phyloP scores from a whole-genome alignment of 2,797 vertebrate species.

The Myotis daubentonii region DNA sequence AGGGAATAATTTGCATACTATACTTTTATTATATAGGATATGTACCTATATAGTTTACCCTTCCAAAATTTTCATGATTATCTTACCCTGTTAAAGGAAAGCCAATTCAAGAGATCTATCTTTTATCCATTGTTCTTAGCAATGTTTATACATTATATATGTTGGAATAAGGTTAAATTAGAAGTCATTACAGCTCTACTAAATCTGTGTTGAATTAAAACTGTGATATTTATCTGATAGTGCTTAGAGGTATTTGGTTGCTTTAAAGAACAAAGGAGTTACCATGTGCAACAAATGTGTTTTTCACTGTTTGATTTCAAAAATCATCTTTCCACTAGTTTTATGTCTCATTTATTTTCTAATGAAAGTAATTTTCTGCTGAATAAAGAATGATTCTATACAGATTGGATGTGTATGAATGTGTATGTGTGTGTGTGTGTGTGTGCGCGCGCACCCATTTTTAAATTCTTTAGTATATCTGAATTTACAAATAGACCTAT shows the following conservation, averaged over 20 bases:
- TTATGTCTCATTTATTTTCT: slow-evolving; percentile 11
- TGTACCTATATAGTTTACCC: neutral
- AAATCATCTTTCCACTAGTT: neutral
- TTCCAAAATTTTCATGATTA: slow-evolving; percentile 51
- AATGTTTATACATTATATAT: neutral
- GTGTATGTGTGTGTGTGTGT: neutral
- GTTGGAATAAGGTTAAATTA: slow-evolving; percentile 16
- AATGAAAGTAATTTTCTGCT: neutral
- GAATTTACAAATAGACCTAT: neutral
- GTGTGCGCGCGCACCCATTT: neutral
- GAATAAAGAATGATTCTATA: neutral
- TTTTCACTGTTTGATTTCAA: neutral
- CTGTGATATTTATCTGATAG: neutral
- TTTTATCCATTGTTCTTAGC: neutral
- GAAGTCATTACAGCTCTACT: neutral
- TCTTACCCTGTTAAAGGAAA: neutral
- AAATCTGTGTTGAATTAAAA: neutral
- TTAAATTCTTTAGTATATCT: neutral
- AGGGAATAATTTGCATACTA: too few relatives aligned
- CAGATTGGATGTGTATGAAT: neutral
- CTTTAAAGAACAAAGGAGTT: neutral
- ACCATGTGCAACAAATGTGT: neutral
- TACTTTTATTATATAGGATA: too few relatives aligned
- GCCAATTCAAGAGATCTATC: neutral
- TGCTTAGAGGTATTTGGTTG: neutral